Conservation (phyloP, 1,140 invertebrate species). For the Eulimnadia texana region DNA sequence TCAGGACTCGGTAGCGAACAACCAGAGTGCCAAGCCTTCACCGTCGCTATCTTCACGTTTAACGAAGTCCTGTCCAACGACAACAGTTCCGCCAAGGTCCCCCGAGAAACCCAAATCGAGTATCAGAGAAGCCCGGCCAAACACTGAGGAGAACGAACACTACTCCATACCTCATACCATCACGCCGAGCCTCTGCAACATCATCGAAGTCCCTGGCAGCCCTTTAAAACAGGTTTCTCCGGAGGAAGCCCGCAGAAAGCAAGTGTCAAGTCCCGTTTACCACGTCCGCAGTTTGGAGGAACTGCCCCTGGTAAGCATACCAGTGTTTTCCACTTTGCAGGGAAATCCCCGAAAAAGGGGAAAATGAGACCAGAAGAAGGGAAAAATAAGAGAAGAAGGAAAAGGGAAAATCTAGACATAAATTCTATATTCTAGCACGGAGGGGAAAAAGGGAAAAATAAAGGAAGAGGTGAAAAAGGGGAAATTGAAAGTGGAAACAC, state of each 20-base stretch:
- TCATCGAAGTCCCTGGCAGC: not conserved
- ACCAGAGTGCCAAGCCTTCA: not conserved
- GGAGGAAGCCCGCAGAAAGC: too few relatives aligned
- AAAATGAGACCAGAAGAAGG: not conserved
- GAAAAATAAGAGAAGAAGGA: too few relatives aligned
- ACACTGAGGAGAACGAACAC: not conserved
- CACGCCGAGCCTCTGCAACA: not conserved
- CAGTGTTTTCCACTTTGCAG: not conserved
- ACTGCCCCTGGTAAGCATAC: not conserved
- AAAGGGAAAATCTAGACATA: too few relatives aligned
- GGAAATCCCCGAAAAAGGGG: not conserved
- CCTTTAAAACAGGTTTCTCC: too few relatives aligned
- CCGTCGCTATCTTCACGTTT: constrained; percentile 21
- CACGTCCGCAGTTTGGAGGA: not conserved
- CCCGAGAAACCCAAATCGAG: not conserved
- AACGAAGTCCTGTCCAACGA: constrained; percentile 11
- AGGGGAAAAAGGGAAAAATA: too few relatives aligned
- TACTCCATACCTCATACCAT: not conserved
- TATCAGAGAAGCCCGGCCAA: not conserved
- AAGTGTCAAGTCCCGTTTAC: not conserved
- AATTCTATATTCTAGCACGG: too few relatives aligned
- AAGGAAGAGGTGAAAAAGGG: too few relatives aligned
- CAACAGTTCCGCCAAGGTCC: too few relatives aligned
- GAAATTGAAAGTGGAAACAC: too few relatives aligned
- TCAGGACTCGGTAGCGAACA: too few relatives aligned